Evolutionary conservation across 2,797 vertebrate species (phyloP).

Genomic region (Helarctos malayanus): DNA sequence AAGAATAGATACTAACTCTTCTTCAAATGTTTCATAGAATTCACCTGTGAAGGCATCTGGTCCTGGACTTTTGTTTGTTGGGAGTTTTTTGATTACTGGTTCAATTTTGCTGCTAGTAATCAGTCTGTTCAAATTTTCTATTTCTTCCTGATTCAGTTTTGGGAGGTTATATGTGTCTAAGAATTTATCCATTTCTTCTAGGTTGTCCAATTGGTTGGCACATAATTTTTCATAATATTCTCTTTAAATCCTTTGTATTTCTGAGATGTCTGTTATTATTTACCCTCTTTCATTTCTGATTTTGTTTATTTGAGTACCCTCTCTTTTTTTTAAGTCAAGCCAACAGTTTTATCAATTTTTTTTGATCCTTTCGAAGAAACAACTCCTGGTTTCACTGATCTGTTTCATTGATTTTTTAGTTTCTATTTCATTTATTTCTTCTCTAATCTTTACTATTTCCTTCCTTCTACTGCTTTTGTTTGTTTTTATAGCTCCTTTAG

Average conservation of each 20-base stretch:
- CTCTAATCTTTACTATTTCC: not conserved
- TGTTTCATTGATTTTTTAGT: not conserved
- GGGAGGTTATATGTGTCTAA: not conserved
- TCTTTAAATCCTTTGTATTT: not conserved
- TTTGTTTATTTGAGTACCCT: not conserved
- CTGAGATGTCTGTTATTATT: not conserved
- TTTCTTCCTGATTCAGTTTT: not conserved
- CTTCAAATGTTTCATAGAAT: not conserved
- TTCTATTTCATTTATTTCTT: not conserved
- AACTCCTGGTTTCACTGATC: not conserved
- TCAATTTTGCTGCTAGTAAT: not conserved
- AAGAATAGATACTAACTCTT: not conserved
- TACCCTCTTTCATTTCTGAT: not conserved
- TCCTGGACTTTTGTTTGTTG: not conserved
- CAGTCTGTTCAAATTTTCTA: not conserved
- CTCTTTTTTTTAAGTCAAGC: not conserved
- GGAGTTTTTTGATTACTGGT: not conserved
- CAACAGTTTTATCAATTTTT: not conserved
- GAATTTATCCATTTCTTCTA: not conserved
- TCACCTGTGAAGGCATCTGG: not conserved
- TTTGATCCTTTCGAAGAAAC: not conserved
- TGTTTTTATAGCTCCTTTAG: not conserved
- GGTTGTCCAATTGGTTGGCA: not conserved
- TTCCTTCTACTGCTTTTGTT: not conserved
- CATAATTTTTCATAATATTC: not conserved